Percentiles rank a stretch among this genome's conserved stretches.
Conservation (phyloP, 2,888 invertebrate genomes). For the Drosophila quinaria region DNA sequence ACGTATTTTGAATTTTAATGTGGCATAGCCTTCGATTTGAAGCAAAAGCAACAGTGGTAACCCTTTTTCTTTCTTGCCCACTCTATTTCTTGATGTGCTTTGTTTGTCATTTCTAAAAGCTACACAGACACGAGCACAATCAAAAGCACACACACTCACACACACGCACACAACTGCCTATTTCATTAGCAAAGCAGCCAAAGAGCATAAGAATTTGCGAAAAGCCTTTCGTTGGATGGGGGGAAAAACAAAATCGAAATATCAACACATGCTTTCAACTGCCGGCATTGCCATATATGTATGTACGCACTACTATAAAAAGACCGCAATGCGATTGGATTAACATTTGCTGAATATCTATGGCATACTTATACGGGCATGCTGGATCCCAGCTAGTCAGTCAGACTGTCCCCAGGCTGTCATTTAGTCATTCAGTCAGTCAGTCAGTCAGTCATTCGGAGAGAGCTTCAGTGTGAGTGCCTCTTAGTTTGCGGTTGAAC, state of each 20-base stretch:
- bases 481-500: constrained; percentile 70
- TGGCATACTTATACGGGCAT: constrained; percentile 39
- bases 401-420: constrained; percentile 27
- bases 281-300: constrained; percentile 22
- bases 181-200: constrained; percentile 72
- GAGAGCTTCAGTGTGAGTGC: constrained; percentile 47
- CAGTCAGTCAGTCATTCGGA: constrained; percentile 20
- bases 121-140: constrained; percentile 10
- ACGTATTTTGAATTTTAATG: constrained; percentile 80
- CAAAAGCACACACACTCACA: constrained; percentile 14
- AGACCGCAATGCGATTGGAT: constrained; percentile 77
- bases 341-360: constrained; percentile 66
- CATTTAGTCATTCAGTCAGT: constrained; percentile 24
- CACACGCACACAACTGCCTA: too few species aligned
- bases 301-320: constrained; percentile 70
- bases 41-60: constrained; percentile 52
- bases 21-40: constrained; percentile 34
- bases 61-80: constrained; percentile 39
- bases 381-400: constrained; percentile 4
- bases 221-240: constrained; percentile 1
- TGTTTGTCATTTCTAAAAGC: constrained; percentile 42
- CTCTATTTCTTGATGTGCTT: constrained; percentile 19
- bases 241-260: constrained; percentile 15
- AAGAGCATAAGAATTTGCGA: constrained; percentile 39
- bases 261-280: constrained; percentile 58